Evolutionary conservation across 2,797 vertebrate genomes (phyloP).

Genomic region (Amphiprion clarkii): DNA sequence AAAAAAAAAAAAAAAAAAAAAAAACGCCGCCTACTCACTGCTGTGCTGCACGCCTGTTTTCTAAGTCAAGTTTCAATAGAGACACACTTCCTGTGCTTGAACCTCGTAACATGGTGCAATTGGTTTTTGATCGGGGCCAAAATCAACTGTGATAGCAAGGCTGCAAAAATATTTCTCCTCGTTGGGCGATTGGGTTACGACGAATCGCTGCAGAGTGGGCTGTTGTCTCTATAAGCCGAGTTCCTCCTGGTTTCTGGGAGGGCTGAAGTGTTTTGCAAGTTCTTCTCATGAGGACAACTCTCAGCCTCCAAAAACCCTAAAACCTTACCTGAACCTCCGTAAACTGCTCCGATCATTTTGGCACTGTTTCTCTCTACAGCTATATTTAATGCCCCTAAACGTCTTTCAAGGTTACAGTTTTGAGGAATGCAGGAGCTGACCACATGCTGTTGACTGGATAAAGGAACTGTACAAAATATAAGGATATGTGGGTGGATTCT

Average conservation of each 20-base stretch:
- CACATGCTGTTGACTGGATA: not conserved
- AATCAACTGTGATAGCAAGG: slow-evolving; percentile 67
- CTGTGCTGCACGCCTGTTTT: slow-evolving; percentile 68
- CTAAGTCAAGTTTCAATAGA: slow-evolving; percentile 61
- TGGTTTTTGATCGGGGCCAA: slow-evolving; percentile 67
- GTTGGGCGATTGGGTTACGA: slow-evolving; percentile 64
- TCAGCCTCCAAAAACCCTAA: slow-evolving; percentile 7
- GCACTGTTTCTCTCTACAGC: not conserved
- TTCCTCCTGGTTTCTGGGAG: slow-evolving; percentile 62
- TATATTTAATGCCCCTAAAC: slow-evolving; percentile 30
- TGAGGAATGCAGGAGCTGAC: slow-evolving; percentile 10
- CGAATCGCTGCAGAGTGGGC: slow-evolving; percentile 33
- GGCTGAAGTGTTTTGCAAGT: slow-evolving; percentile 59
- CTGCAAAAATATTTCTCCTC: slow-evolving; percentile 66
- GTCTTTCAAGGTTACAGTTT: slow-evolving; percentile 11
- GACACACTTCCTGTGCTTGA: slow-evolving; percentile 67
- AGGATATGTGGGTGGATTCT: not conserved
- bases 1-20: slow-evolving; percentile 63
- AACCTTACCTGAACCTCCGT: slow-evolving; percentile 49
- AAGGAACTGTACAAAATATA: not conserved
- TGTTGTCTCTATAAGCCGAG: slow-evolving; percentile 45
- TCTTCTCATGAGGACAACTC: slow-evolving; percentile 44
- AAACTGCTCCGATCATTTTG: slow-evolving; percentile 28
- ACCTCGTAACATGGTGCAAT: slow-evolving; percentile 62
- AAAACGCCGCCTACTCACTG: slow-evolving; percentile 59